These are phyloP conservation scores for Acanthiza pusilla DNA, from an alignment of 2,797 vertebrate species.

Conservation along the genomic window DNA sequence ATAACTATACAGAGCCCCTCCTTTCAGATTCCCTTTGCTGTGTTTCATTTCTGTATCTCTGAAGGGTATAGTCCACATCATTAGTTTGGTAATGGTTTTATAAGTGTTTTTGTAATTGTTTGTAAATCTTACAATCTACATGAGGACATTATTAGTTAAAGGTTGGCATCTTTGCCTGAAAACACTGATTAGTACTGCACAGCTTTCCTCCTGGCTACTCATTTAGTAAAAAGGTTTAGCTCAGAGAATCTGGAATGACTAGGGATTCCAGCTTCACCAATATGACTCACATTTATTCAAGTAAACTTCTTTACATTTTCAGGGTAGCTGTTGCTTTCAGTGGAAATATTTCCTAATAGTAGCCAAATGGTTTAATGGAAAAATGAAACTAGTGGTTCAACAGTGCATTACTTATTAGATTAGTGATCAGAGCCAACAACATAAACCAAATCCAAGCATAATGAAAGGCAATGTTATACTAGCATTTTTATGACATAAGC, in stretches of 20 bases:
- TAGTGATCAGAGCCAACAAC: background rate
- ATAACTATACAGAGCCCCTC: background rate
- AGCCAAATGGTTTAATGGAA: background rate
- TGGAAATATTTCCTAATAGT: background rate
- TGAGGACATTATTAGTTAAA: background rate
- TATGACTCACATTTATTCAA: accelerated
- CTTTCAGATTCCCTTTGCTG: background rate
- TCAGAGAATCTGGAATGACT: background rate
- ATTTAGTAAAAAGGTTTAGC: background rate
- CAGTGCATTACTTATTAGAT: background rate
- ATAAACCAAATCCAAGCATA: background rate
- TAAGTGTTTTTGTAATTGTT: background rate
- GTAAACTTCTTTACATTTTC: background rate
- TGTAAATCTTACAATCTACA: background rate
- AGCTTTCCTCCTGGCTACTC: background rate
- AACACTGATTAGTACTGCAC: background rate
- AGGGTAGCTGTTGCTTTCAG: background rate
- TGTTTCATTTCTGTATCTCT: background rate
- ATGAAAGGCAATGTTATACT: background rate
- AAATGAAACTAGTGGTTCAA: background rate
- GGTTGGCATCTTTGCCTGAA: background rate
- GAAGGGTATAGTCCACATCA: background rate
- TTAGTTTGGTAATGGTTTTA: background rate
- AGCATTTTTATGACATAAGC: background rate
- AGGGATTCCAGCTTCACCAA: background rate